Evolutionary conservation across 2,797 vertebrate genomes (phyloP).

Genomic region (Rhynchonycteris naso): DNA sequence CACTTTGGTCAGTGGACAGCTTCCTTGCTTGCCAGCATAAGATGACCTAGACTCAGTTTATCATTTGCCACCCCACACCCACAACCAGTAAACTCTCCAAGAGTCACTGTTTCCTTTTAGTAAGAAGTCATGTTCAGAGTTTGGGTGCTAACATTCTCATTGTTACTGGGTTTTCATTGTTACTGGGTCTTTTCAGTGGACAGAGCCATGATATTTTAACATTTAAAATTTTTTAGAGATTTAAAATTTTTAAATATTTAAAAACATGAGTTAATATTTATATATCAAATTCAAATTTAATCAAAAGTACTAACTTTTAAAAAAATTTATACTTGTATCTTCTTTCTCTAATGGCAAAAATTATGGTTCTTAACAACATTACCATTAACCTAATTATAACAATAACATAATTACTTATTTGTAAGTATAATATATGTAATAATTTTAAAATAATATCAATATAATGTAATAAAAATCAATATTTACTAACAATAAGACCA

Average conservation of each 20-base stretch:
- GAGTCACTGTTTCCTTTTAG: neutral
- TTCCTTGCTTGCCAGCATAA: neutral
- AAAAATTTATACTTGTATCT: neutral
- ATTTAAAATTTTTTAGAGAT: neutral
- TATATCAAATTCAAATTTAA: constrained; percentile 33
- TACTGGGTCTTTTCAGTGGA: neutral
- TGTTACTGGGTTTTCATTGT: neutral
- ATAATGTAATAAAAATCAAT: neutral
- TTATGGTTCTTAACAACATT: neutral
- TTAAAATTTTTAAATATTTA: neutral
- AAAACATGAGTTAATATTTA: neutral
- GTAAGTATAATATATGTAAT: neutral
- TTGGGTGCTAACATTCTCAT: neutral
- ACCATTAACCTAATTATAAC: neutral
- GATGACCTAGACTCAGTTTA: neutral
- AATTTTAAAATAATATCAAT: constrained; percentile 17
- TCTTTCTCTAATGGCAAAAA: constrained; percentile 9
- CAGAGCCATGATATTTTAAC: neutral
- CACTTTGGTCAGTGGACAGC: neutral
- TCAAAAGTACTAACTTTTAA: neutral
- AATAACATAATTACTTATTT: neutral
- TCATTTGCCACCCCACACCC: neutral
- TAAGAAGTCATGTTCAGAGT: neutral
- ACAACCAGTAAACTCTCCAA: neutral
- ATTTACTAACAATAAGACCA: neutral